Percentiles rank a stretch among this genome's conserved stretches.
Conservation (phyloP, 2,113 vertebrate genomes). For the Raja brachyura region DNA sequence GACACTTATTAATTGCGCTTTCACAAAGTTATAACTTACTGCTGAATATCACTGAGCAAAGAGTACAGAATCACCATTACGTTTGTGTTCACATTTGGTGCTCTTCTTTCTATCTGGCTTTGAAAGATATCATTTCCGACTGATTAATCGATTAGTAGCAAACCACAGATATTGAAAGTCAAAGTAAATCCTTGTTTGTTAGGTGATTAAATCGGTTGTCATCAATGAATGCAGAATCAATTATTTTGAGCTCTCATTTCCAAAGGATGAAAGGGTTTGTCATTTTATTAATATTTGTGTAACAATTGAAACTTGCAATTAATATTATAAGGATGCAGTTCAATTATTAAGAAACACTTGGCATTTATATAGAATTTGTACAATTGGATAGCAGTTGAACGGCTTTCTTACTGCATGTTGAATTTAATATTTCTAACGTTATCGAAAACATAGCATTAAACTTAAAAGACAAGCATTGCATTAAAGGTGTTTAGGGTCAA, state of each 20-base stretch:
- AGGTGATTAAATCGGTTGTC: not conserved
- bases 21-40: not conserved
- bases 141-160: not conserved
- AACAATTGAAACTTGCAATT: not conserved
- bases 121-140: not conserved
- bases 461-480: not conserved
- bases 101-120: not conserved
- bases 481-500: not conserved
- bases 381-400: too few relatives aligned
- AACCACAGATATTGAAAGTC: conserved; percentile 9
- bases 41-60: conserved; percentile 18
- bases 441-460: not conserved
- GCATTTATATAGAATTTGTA: not conserved
- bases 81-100: conserved; percentile 18
- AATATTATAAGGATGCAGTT: not conserved
- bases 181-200: not conserved
- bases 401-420: not conserved
- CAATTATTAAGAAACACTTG: not conserved
- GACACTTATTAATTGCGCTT: not conserved
- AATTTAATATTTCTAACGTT: not conserved
- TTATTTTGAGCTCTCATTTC: not conserved
- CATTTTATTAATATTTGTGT: not conserved
- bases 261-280: not conserved
- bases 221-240: not conserved
- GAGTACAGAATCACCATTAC: conserved; percentile 3